Percentiles rank a stretch among this genome's conserved stretches.
Conservation (phyloP, 2,888 invertebrate species). For the Phytoseiulus persimilis region DNA sequence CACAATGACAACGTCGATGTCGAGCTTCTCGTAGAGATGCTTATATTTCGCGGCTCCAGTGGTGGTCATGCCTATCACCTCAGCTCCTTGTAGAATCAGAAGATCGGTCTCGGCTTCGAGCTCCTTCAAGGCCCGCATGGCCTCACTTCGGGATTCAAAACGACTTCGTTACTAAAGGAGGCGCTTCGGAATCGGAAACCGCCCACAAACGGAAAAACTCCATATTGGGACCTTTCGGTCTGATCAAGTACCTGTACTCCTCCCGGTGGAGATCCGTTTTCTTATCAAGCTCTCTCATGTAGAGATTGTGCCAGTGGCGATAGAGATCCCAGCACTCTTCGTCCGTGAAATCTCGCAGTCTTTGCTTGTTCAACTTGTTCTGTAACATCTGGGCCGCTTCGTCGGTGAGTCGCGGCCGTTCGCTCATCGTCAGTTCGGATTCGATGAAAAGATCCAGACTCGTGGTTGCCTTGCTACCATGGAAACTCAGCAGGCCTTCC, state of each 20-base stretch:
- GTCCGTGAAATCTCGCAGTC: neutral
- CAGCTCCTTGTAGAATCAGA: conserved; percentile 20
- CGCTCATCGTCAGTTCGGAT: neutral
- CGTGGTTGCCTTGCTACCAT: no score
- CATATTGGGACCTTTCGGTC: no score
- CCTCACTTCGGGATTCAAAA: neutral
- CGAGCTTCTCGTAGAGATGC: conserved; percentile 46
- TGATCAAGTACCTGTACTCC: conserved; percentile 27
- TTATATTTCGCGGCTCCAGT: conserved; percentile 48
- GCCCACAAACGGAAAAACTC: no score
- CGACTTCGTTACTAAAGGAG: no score
- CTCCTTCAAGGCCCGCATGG: neutral
- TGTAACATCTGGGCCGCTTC: neutral
- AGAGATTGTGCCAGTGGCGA: neutral
- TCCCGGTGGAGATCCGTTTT: neutral
- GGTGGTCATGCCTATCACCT: conserved; percentile 47
- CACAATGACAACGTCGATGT: conserved; percentile 51
- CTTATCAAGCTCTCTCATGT: neutral
- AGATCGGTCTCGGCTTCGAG: conserved; percentile 25
- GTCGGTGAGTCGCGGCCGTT: neutral
- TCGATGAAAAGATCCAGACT: neutral
- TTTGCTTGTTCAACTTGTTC: neutral
- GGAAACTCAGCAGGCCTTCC: neutral
- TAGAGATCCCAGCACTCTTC: conserved; percentile 27
- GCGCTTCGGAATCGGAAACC: no score